Evolutionary conservation across 2,888 invertebrate genomes (phyloP), one percentile per base, ranked within the genome.

Genomic region (Orthosia gothica): DNA sequence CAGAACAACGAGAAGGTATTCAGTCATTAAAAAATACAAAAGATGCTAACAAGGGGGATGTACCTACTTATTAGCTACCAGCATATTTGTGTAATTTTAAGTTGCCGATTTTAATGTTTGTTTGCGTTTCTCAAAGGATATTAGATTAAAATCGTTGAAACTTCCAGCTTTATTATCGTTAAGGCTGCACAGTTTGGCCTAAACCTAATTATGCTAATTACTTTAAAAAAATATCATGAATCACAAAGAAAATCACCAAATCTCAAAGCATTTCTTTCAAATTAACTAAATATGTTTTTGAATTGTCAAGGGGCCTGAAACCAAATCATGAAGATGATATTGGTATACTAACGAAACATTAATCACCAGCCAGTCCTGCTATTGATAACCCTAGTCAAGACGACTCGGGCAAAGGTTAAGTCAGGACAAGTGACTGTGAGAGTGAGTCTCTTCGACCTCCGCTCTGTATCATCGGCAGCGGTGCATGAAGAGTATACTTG

Each of bases 321-420:
- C 13, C n/a, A 54, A 54, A 40, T 26, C 2, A 50, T 18, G 2
- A 26, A 26, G 26, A 26, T 26, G 26, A 26, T 26, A 26, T 26
- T 26, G 32, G 32, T 40, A 40, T 40, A 40, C 9, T 40, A 40
- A 40, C 9, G 1, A 40, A 40, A 40, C 40, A 40, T 40, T 40
- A 20, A 23, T 26, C 3, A n/a, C 11, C 12, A 9, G 26, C 32
- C 7, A 45, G 18, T 47, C 32, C 11, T 49, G 0, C 1, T 32
- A 9, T 57, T 58, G 71, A 32, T 81, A 83, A 5, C 84, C 86
- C 78, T 84, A 52, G 5, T 20, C 26, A 54, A 73, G 75, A 70
- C 59, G 59, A 82, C 59, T 77, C 55, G 75, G 74, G 63, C 84
- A 85, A 86, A 85, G 84, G 85, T 85, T 79, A 86, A 77, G 71